phyloP scores from a whole-genome alignment of 2,113 vertebrate species.

The Notarius lentiginosus region DNA sequence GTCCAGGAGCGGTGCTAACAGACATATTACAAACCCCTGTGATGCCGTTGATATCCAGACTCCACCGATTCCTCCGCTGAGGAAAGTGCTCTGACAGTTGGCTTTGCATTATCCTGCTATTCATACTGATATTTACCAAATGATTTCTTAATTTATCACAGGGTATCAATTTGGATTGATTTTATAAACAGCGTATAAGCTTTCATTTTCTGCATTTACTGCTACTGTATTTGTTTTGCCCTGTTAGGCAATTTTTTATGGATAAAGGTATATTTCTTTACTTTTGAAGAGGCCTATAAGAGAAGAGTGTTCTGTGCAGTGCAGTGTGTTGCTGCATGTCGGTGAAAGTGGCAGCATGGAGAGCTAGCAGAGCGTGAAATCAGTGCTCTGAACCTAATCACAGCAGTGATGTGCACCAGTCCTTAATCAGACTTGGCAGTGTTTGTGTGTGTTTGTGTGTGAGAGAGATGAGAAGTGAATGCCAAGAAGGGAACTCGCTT shows the following conservation, averaged over 20 bases:
- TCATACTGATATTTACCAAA: neutral
- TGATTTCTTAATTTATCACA: neutral
- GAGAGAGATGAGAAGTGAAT: neutral
- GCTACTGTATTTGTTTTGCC: too few species aligned
- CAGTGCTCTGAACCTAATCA: constrained; percentile 30
- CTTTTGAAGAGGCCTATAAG: too few species aligned
- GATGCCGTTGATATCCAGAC: neutral
- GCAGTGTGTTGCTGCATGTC: neutral
- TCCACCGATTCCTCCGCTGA: neutral
- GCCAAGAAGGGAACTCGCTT: neutral
- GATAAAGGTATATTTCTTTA: too few species aligned
- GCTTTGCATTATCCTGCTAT: neutral
- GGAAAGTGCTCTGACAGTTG: neutral
- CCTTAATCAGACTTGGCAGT: neutral
- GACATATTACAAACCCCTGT: neutral
- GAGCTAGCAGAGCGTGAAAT: constrained; percentile 16
- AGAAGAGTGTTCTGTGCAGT: neutral
- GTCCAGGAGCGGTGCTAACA: neutral
- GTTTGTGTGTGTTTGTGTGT: constrained; percentile 10
- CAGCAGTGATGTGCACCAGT: constrained; percentile 11
- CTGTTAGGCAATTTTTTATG: too few species aligned
- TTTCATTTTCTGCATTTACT: too few species aligned
- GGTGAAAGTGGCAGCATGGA: constrained; percentile 7
- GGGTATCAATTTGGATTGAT: neutral
- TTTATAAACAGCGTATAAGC: too few species aligned